Base-by-base conservation (phyloP, 2,113 vertebrate species). In the Lepidothrix coronata region DNA sequence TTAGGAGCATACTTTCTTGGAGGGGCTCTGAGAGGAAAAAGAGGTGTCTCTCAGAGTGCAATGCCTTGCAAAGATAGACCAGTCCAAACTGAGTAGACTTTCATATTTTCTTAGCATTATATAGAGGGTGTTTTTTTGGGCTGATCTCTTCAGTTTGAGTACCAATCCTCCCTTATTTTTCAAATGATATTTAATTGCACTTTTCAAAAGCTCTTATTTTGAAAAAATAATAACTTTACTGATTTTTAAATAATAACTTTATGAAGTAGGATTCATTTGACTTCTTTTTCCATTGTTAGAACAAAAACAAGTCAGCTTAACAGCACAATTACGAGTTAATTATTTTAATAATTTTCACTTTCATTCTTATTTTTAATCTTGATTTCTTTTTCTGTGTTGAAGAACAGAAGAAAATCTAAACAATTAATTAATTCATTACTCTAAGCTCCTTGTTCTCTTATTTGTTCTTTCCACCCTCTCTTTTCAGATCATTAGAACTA, bases 341-440 rank as follows among this genome's bases (percentile, higher is more conserved):
- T 97, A 96, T 95, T 96, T 84, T 96, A 95, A 96, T 97, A 95
- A 81, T 57, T 93, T 97, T 96, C 66, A 74, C 90, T 94, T 94
- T 95, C 73, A 92, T 94, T 90, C 96, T 97, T 95, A 83, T 93
- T 95, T 95, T 94, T 93, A 96, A 97, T 97, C 89, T 93, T 90
- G 70, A 79, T 97, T 97, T 86, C 44, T 85, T 91, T 96, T 92
- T 92, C 88, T 85, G n/a, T 78, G 37, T 63, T 97, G 92, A 97
- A 97, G 93, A 97, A 95, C 58, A 95, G 70, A 84, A 93, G 65
- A 93, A 81, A 97, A 96, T 96, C 92, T 95, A 96, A 97, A 95
- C 91, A 97, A 85, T 92, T 30, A 95, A 97, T 94, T 88, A 96
- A 97, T 98, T 98, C 94, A 97, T 97, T 98, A 97, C 65, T 94